Conservation (phyloP, 2,797 vertebrate species). For the Malurus leucopterus region DNA sequence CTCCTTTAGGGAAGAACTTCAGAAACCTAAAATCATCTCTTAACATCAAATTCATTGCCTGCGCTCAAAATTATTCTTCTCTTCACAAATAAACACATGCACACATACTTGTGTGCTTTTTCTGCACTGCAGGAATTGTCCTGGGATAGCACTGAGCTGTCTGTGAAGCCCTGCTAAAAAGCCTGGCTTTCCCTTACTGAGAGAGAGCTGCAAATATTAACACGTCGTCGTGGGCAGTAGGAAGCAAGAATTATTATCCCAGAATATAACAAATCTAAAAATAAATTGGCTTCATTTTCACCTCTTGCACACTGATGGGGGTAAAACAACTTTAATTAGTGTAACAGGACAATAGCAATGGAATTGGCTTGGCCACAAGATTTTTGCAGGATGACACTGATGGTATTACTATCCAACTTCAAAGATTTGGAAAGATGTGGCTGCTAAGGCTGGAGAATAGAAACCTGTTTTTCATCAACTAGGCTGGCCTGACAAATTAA, state of each 20-base stretch:
- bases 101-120: background rate
- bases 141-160: background rate
- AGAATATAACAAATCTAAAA: conserved; percentile 70
- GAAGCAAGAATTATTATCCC: conserved; percentile 31
- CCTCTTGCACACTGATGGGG: conserved; percentile 55
- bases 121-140: background rate
- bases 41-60: background rate
- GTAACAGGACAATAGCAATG: conserved; percentile 79
- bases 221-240: background rate
- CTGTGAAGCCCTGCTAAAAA: conserved; percentile 35
- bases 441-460: conserved; percentile 85
- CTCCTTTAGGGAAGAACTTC: conserved; percentile 29
- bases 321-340: conserved; percentile 72
- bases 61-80: background rate
- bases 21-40: conserved; percentile 18
- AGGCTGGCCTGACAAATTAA: conserved; percentile 96
- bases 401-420: conserved; percentile 77
- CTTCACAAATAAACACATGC: background rate
- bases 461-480: conserved; percentile 86
- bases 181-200: conserved; percentile 4
- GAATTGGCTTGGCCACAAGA: conserved; percentile 80
- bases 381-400: conserved; percentile 81
- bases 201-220: conserved; percentile 35
- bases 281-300: conserved; percentile 67
- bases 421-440: conserved; percentile 88